These are phyloP conservation scores for Epistrophe eligans DNA, from an alignment of 2,888 invertebrate species.

Conservation along the genomic window DNA sequence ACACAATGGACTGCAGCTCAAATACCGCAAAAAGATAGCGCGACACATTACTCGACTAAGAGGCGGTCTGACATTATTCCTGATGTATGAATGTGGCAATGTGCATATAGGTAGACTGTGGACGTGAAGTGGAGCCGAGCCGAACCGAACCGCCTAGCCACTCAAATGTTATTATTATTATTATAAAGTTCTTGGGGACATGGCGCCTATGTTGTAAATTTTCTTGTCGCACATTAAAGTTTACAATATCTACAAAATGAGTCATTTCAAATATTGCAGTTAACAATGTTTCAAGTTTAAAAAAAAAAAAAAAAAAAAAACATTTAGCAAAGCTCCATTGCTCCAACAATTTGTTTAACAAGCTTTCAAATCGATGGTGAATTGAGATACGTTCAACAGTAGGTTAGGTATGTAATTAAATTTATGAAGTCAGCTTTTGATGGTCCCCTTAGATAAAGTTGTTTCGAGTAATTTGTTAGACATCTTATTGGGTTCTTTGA, in stretches of 20 bases:
- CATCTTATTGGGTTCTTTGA: conserved; percentile 19
- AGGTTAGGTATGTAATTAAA: conserved; percentile 47
- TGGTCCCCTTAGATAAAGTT: conserved; percentile 45
- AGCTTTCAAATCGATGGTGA: conserved; percentile 42
- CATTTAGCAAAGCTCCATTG: conserved; percentile 18
- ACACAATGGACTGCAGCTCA: conserved; percentile 58
- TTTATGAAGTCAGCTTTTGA: conserved; percentile 54
- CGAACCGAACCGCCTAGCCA: conserved; percentile 7
- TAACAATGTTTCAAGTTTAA: conserved; percentile 8
- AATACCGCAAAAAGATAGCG: conserved; percentile 46
- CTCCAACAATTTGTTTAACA: conserved; percentile 44
- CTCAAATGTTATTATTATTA: conserved; percentile 6
- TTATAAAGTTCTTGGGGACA: conserved; percentile 40
- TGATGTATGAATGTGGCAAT: neutral
- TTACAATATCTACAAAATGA: conserved; percentile 37
- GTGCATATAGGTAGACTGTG: neutral
- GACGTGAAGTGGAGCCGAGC: neutral
- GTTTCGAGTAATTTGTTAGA: conserved; percentile 30
- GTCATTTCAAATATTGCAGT: conserved; percentile 40
- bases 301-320: conserved; percentile 9
- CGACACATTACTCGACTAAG: conserved; percentile 48
- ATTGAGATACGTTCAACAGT: conserved; percentile 41
- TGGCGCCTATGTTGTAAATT: conserved; percentile 67
- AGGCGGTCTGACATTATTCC: conserved; percentile 41
- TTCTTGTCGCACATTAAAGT: conserved; percentile 38